Base-by-base conservation (phyloP, 2,888 invertebrate genomes). In the Chaetogeoica ovagalla region DNA sequence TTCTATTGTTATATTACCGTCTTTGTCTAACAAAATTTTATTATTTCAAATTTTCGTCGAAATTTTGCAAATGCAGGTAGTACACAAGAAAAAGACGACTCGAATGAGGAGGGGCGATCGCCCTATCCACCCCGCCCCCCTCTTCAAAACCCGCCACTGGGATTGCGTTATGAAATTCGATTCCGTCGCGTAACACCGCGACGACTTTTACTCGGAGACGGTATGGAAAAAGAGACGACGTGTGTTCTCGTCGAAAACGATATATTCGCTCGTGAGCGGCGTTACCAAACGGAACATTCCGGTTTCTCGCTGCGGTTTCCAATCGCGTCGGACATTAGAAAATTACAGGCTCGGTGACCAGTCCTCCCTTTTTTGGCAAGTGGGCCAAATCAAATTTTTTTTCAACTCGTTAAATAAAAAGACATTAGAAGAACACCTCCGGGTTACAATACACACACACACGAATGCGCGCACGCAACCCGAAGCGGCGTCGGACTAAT, bases 311-410 rank as follows among this genome's bases (percentile, higher is more conserved):
- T 17, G 79, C 63, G 19, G 63, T 79, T 71, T 79, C 71, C 71
- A 79, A 79, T 65, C 62, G 63, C 63, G n/a, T n/a, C n/a, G 19
- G 59, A 68, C 57, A 68, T 59, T 75, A 76, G 68, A 68, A 76
- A 76, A 76, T 68, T 68, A 66, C 75, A 68, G 66, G 75, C 75
- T 76, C 75, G 13, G 68, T 48, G 57, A 65, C 71, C 79, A 23
- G 79, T 71, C 79, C 79, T 71, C 79, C 79, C 79, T 79, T 79
- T 70, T 79, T 79, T 70, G 79, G 79, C 79, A 79, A 63, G 79
- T 71, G 79, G 70, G 57, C 70, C 71, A 79, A 77, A 77, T 48
- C 62, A 70, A 77, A 77, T 77, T 70, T 69, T 77, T 77, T 21
- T n/a, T n/a, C n/a, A n/a, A 76, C 59, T 30, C 30, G 30, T 68